These are phyloP conservation scores for Whitmania pigra DNA, from an alignment of 1,140 invertebrate genomes.

Conservation along the genomic window DNA sequence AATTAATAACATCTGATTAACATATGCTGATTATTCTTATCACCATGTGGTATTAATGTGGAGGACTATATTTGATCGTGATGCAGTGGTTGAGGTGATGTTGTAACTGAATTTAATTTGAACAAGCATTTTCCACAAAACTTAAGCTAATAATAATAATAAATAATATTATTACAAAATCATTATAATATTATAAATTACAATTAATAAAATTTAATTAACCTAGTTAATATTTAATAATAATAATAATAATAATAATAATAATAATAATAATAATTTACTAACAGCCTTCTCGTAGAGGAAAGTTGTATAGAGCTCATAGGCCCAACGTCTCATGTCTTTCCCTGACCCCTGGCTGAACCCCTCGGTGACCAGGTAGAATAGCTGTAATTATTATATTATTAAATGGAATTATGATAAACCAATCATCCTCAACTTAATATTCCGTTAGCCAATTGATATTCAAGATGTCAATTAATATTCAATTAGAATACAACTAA, in stretches of 20 bases:
- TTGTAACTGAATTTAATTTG: neutral
- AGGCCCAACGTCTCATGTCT: slow-evolving; percentile 88
- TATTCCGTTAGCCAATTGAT: neutral
- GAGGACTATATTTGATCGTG: too few species aligned
- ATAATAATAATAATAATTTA: slow-evolving; percentile 25
- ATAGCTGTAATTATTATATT: too few species aligned
- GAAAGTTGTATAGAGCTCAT: slow-evolving; percentile 93
- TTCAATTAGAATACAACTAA: neutral
- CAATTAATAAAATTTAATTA: slow-evolving; percentile 12
- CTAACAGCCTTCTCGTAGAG: slow-evolving; percentile 71
- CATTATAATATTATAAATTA: neutral
- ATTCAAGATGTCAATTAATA: neutral
- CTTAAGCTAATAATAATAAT: neutral
- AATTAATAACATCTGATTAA: too few species aligned
- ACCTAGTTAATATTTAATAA: too few species aligned
- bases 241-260: slow-evolving; percentile 16
- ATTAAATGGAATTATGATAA: neutral
- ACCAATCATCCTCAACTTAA: neutral
- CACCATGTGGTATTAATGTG: too few species aligned
- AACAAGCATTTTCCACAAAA: too few species aligned
- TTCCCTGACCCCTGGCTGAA: slow-evolving; percentile 71
- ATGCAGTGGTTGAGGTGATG: too few species aligned
- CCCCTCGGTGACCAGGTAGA: slow-evolving; percentile 71
- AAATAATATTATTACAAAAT: neutral
- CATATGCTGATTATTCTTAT: too few species aligned